phyloP scores from a whole-genome alignment of 2,888 invertebrate genomes.

The Aleiodes alternator region DNA sequence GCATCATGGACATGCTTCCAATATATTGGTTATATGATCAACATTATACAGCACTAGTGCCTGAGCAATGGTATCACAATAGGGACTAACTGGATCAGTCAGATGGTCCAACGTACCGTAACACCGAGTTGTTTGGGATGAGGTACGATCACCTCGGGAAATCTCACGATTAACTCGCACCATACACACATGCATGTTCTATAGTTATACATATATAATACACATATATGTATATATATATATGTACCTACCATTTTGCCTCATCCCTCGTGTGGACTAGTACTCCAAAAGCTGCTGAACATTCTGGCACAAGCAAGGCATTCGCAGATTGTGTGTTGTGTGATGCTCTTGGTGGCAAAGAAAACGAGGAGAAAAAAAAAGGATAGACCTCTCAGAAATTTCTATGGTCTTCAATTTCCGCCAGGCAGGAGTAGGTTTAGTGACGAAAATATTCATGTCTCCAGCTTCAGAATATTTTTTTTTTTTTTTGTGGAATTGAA shows the following conservation, averaged over 20 bases:
- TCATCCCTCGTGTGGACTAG: constrained; percentile 25
- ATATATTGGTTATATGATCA: constrained; percentile 24
- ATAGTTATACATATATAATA: constrained; percentile 1
- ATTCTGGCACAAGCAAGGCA: constrained; percentile 59
- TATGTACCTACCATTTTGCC: not conserved
- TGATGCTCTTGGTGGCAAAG: constrained; percentile 32
- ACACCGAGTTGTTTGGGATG: constrained; percentile 66
- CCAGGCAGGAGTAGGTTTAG: constrained; percentile 16
- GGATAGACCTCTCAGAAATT: constrained; percentile 10
- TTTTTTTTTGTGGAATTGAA: too few species aligned
- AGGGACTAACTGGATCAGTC: constrained; percentile 57
- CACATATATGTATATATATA: constrained; percentile 6
- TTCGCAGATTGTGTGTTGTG: constrained; percentile 55
- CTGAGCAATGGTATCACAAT: constrained; percentile 47
- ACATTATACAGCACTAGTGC: constrained; percentile 26
- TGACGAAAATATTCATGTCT: constrained; percentile 10
- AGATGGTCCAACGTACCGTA: constrained; percentile 60
- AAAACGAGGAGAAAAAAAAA: too few species aligned
- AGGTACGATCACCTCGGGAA: constrained; percentile 68
- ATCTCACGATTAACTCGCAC: constrained; percentile 57
- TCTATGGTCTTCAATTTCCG: constrained; percentile 27
- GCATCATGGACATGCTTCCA: not conserved
- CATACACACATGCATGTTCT: constrained; percentile 17
- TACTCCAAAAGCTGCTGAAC: constrained; percentile 38
- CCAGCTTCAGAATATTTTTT: not conserved